phyloP scores from a whole-genome alignment of 2,888 invertebrate species.

The Eupithecia tripunctaria region DNA sequence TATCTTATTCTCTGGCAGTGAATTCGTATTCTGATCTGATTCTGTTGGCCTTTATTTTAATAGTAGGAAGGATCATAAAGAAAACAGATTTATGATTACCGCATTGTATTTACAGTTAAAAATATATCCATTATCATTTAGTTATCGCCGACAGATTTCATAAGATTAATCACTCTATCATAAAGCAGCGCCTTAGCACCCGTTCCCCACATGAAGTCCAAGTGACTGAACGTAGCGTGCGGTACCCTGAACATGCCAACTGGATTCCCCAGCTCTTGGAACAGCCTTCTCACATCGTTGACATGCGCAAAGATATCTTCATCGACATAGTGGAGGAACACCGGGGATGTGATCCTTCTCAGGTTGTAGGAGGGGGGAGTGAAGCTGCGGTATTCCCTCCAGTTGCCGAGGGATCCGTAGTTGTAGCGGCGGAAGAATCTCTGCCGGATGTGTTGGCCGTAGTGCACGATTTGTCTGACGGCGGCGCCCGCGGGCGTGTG shows the following conservation, averaged over 20 bases:
- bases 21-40: background rate
- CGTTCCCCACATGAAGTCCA: constrained; percentile 88
- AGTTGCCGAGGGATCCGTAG: constrained; percentile 76
- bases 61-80: background rate
- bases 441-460: constrained; percentile 84
- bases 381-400: constrained; percentile 75
- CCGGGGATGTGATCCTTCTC: constrained; percentile 79
- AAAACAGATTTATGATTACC: background rate
- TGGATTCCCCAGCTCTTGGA: constrained; percentile 73
- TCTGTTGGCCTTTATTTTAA: background rate
- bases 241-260: constrained; percentile 81
- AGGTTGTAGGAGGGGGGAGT: constrained; percentile 84
- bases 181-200: constrained; percentile 83
- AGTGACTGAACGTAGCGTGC: constrained; percentile 85
- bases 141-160: constrained; percentile 60
- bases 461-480: constrained; percentile 88
- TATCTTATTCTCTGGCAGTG: too few relatives aligned
- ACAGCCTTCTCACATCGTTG: constrained; percentile 78
- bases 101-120: background rate
- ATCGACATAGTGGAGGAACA: constrained; percentile 85
- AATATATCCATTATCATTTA: constrained; percentile 24
- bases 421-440: constrained; percentile 81
- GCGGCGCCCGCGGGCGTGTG: constrained; percentile 88
- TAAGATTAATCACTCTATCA: constrained; percentile 76
- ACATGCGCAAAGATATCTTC: constrained; percentile 85